These are phyloP conservation scores for Bradypodion ventrale DNA, from an alignment of 2,797 vertebrate genomes.

Conservation along the genomic window DNA sequence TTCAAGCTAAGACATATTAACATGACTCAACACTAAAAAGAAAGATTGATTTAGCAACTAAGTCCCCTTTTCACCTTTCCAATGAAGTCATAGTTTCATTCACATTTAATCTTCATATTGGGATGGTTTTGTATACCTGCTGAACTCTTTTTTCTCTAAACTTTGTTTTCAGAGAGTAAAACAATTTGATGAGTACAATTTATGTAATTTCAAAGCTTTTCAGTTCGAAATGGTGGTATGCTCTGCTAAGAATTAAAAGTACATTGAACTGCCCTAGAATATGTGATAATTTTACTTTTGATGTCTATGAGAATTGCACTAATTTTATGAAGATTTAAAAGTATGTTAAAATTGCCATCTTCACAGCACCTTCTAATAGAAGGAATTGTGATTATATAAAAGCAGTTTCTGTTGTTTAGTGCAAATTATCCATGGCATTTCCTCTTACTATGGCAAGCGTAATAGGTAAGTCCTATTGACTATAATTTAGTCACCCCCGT, in stretches of 20 bases:
- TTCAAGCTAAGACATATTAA: not conserved
- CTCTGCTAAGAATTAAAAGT: conserved; percentile 19
- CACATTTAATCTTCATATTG: conserved; percentile 12
- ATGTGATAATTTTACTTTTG: conserved; percentile 16
- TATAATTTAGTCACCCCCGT: not conserved
- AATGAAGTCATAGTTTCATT: conserved; percentile 30
- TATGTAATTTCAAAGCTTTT: conserved; percentile 7
- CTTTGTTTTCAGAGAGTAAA: conserved; percentile 4
- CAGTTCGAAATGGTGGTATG: conserved; percentile 12
- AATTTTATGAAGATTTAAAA: not conserved
- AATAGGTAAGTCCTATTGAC: not conserved
- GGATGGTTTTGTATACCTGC: not conserved
- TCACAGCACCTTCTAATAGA: not conserved
- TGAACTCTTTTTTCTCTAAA: conserved; percentile 13
- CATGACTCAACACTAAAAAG: not conserved
- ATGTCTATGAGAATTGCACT: conserved; percentile 22
- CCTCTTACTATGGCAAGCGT: not conserved
- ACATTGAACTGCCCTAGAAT: conserved; percentile 15
- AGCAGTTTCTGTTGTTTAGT: conserved; percentile 3
- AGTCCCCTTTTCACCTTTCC: not conserved
- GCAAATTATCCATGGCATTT: not conserved
- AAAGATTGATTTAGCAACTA: conserved; percentile 14
- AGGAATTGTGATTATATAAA: conserved; percentile 2
- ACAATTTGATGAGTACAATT: conserved; percentile 14
- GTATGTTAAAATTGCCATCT: not conserved